Evolutionary conservation across 2,888 invertebrate species (phyloP), one percentile per base, ranked within the genome.

Genomic region (Conops quadrifasciatus): DNA sequence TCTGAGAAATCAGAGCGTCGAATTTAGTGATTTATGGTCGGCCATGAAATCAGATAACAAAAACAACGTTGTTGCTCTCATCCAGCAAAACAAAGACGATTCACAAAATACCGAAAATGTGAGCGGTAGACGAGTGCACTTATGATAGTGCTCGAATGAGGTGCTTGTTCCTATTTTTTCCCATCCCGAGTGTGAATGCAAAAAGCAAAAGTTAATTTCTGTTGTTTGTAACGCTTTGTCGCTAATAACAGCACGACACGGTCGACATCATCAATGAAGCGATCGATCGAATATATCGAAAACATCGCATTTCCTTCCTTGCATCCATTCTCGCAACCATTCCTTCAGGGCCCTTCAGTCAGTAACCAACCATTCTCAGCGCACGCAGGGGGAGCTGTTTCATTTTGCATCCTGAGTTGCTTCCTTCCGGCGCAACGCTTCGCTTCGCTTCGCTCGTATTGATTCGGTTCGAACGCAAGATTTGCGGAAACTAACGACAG

Each of bases 401-500:
- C 26, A 26, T 16, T 58, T 36, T 24, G 56, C 28, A 56, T 26
- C 24, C 28, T 30, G 63, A 21, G 43, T 58, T 43, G 45, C 26
- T 67, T 67, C 67, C 26, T 67, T 67, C 67, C 67, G 67, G 58
- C 26, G 53, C 53, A 30, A 21, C 51, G 21, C 19, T 51, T 21
- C 51, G 15, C 16, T 67, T 56, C 51, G 21, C 19, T 51, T 21
- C 51, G 15, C 16, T 67, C 67, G 58, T 36, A 58, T 45, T 56
- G 67, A 66, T 53, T 66, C 24, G 21, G 24, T 43, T 21, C 66
- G 36, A 67, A 24, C 58, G 45, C n/a, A 21, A 58, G 67, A 58
- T 66, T 45, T 11, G 62, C 75, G 77, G 77, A 75, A 75, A 74
- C 75, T 75, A 81, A 79, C 83, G 83, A 81, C 85, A 83, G 84